phyloP scores from a whole-genome alignment of 1,140 invertebrate genomes.

The Bombyx mori region DNA sequence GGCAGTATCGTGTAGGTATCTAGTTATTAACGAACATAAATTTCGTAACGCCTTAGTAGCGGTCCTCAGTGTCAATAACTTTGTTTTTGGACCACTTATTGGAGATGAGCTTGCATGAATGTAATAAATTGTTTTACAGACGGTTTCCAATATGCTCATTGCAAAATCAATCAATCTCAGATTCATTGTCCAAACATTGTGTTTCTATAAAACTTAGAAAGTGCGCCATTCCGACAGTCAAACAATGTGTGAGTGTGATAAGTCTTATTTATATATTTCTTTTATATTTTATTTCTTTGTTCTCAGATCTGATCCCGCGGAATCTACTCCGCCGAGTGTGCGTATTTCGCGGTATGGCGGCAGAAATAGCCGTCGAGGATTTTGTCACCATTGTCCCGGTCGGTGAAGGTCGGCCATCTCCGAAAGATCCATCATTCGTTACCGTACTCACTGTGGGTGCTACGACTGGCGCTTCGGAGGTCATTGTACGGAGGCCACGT shows the following conservation, averaged over 20 bases:
- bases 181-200: too few species aligned
- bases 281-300: conserved; percentile 46
- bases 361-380: conserved; percentile 52
- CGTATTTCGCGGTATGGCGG: conserved; percentile 58
- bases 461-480: conserved; percentile 75
- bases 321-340: conserved; percentile 10
- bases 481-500: conserved; percentile 85
- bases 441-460: conserved; percentile 64
- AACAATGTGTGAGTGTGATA: too few species aligned
- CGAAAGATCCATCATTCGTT: conserved; percentile 56
- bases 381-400: conserved; percentile 58
- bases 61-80: too few species aligned
- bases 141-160: too few species aligned
- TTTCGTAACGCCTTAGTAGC: neutral
- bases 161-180: too few species aligned
- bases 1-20: conserved; percentile 10
- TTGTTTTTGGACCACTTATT: too few species aligned
- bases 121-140: too few species aligned
- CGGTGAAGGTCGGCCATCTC: conserved; percentile 48
- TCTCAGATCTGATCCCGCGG: conserved; percentile 34
- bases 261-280: conserved; percentile 31
- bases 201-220: too few species aligned
- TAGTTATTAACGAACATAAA: conserved; percentile 12
- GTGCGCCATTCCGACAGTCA: too few species aligned
- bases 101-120: too few species aligned